phyloP scores from a whole-genome alignment of 1,140 invertebrate genomes.

The Diploscapter pachys region DNA sequence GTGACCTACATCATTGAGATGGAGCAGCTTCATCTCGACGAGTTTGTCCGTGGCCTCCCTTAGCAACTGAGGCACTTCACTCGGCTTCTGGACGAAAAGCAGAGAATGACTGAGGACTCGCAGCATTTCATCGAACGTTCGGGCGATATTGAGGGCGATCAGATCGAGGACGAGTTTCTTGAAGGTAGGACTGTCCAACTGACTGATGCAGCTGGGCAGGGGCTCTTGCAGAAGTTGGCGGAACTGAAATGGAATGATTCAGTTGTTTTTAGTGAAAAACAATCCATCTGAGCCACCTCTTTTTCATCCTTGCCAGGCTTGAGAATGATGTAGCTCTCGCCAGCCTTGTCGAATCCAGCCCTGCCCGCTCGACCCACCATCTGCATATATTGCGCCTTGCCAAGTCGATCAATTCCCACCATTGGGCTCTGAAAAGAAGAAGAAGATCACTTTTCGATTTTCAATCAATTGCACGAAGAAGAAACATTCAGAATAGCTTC shows the following conservation, averaged over 20 bases:
- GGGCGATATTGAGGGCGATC: conserved; percentile 41
- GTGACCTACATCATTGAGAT: conserved; percentile 7
- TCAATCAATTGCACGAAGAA: no score
- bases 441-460: not conserved
- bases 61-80: conserved; percentile 15
- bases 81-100: conserved; percentile 24
- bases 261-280: not conserved
- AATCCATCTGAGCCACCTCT: conserved; percentile 4
- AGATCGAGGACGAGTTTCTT: conserved; percentile 47
- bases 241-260: conserved; percentile 41
- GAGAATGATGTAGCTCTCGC: conserved; percentile 67
- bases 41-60: conserved; percentile 14
- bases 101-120: conserved; percentile 26
- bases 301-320: conserved; percentile 33
- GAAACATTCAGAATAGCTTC: no score
- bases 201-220: conserved; percentile 32
- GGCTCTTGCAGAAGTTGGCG: conserved; percentile 38
- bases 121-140: conserved; percentile 14
- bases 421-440: conserved; percentile 66
- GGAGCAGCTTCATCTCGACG: conserved; percentile 28
- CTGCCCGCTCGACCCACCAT: conserved; percentile 85
- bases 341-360: conserved; percentile 73
- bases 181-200: conserved; percentile 26
- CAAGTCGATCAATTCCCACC: conserved; percentile 75
- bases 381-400: conserved; percentile 81